Base-by-base conservation (phyloP, 2,888 invertebrate genomes). In the Sclerodermus sp. region DNA sequence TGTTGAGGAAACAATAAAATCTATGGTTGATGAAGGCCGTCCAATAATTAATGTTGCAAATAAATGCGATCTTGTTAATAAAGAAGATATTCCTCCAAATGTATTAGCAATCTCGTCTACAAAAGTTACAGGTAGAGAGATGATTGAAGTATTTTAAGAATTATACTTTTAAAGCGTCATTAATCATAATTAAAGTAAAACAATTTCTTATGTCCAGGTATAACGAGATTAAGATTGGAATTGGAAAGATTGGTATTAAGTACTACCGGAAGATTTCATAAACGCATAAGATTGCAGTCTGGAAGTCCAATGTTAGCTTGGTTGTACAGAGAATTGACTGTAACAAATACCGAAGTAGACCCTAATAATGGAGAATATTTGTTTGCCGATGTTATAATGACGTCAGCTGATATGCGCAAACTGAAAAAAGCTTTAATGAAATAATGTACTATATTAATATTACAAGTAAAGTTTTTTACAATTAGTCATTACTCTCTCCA, bases 11-110 rank as follows among this genome's bases (percentile, higher is more conserved):
- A 91, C 90, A 0, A 77, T 94, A 16, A 64, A 80, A 49, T 74
- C 77, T 1, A 76, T 92, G 60, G 72, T 79, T 6, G 58, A 66
- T n/a, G 71, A 78, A 47, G 55, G 71, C 30, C 74, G 78, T 44
- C 69, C 83, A 17, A 67, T 80, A 1, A 81, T 91, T 45, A 84
- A 85, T 62, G 87, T 91, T 30, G 88, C 86, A 42, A 93, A 92
- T 76, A 92, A 92, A 79, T 80, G 83, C 53, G 91, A 91, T 78
- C 72, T 85, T 36, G 47, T 82, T 1, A 49, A 66, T 12, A 54
- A 53, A 37, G 47, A 47, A 32, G 53, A 56, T 15, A 37, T 73
- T 17, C 60, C 67, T 1, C 58, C 73, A 29, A 57, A 74, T 18
- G 49, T 76, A 1, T 53, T 77, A 18, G 66, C 80, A 4, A 81